A percentile compares a stretch with the other conserved stretches of the same genome.
These are phyloP conservation scores for Phrynosoma platyrhinos DNA, from an alignment of 2,113 vertebrate genomes.

Conservation along the genomic window DNA sequence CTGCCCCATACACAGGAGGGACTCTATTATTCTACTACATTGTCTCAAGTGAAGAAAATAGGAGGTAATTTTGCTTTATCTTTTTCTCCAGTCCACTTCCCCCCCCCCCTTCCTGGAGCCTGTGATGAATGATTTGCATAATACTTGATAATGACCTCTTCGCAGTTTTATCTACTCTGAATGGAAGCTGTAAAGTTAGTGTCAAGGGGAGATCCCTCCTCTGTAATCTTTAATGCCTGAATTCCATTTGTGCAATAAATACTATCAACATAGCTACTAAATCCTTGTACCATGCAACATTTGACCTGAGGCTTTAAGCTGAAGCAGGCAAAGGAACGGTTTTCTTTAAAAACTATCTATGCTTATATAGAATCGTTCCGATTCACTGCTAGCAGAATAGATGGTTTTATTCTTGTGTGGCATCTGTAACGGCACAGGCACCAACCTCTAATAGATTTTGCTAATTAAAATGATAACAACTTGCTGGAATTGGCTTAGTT, in stretches of 20 bases:
- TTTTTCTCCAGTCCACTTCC: neutral
- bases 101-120: neutral
- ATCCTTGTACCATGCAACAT: neutral
- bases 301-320: neutral
- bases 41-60: neutral
- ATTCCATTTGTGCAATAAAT: neutral
- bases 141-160: conserved; percentile 26
- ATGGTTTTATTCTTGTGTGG: conserved; percentile 15
- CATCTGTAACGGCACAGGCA: conserved; percentile 19
- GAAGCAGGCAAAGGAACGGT: neutral
- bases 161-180: conserved; percentile 41
- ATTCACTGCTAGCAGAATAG: neutral
- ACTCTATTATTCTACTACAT: conserved; percentile 3
- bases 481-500: conserved; percentile 54
- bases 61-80: conserved; percentile 30
- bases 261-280: neutral
- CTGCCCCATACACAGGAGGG: neutral
- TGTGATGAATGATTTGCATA: conserved; percentile 37
- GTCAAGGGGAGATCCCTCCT: neutral
- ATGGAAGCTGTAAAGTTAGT: conserved; percentile 22
- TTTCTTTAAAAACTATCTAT: neutral
- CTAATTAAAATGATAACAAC: conserved; percentile 59
- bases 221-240: neutral
- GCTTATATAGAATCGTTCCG: neutral
- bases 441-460: conserved; percentile 5